Percentiles rank a stretch among this genome's conserved stretches.
phyloP scores from a whole-genome alignment of 2,888 invertebrate genomes.

The Deroplatys truncata region DNA sequence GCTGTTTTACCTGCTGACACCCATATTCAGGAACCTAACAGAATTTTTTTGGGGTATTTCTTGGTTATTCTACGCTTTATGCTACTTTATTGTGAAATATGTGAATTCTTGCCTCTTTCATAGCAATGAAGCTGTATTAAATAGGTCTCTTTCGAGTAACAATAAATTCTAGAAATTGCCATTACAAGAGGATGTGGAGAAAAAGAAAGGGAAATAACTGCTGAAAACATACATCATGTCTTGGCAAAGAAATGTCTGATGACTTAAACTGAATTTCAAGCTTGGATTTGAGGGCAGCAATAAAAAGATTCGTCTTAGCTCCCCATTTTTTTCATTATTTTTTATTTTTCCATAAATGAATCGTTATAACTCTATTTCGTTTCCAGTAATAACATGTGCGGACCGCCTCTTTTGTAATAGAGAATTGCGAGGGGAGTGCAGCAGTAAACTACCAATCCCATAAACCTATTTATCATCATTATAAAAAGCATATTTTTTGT shows the following conservation, averaged over 20 bases:
- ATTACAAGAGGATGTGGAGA: not conserved
- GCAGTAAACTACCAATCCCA: not conserved
- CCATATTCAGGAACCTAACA: too few relatives aligned
- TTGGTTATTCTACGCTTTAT: too few relatives aligned
- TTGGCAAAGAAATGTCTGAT: not conserved
- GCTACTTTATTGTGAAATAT: too few relatives aligned
- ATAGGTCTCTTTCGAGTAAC: not conserved
- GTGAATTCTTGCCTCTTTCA: too few relatives aligned
- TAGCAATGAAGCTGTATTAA: not conserved
- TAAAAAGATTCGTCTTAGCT: not conserved
- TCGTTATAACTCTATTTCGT: not conserved
- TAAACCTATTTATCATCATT: not conserved
- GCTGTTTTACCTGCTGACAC: too few relatives aligned
- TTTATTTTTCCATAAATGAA: not conserved
- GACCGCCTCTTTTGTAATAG: not conserved
- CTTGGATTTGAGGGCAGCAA: not conserved
- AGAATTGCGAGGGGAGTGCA: not conserved
- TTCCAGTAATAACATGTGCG: not conserved
- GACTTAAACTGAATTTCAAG: not conserved
- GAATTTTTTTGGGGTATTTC: too few relatives aligned
- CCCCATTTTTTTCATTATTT: not conserved
- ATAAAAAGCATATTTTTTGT: not conserved
- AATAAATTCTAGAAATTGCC: not conserved
- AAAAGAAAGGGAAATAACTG: not conserved
- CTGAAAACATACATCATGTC: not conserved